These are phyloP conservation scores for Elegia similella DNA, from an alignment of 2,888 invertebrate genomes.

Conservation along the genomic window DNA sequence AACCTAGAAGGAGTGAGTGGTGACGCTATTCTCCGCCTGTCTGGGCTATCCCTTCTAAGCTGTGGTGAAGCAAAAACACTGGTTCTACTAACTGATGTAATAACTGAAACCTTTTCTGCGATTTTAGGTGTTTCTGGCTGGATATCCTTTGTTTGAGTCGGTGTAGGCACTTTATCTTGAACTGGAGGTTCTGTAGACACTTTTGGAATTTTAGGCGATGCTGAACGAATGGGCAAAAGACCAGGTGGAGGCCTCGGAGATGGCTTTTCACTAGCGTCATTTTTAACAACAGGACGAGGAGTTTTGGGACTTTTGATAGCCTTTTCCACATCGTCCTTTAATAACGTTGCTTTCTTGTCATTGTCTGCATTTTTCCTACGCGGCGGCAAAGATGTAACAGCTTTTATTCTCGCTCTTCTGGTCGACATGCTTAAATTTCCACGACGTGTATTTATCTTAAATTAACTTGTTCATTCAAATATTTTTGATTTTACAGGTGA, in stretches of 20 bases:
- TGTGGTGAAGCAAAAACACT: conserved; percentile 50
- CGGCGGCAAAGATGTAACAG: conserved; percentile 85
- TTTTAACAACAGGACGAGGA: conserved; percentile 30
- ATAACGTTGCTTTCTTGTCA: conserved; percentile 36
- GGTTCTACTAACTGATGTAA: conserved; percentile 33
- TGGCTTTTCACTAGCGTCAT: conserved; percentile 32
- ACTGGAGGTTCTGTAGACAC: conserved; percentile 30
- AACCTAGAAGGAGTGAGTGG: conserved; percentile 38
- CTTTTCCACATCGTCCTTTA: conserved; percentile 41
- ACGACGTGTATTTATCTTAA: not conserved
- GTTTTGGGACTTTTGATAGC: conserved; percentile 44
- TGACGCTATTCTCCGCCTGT: conserved; percentile 34
- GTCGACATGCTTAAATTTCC: conserved; percentile 77
- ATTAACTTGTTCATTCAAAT: too few species aligned
- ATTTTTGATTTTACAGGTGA: not conserved
- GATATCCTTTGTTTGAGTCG: conserved; percentile 11
- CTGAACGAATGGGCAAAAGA: conserved; percentile 25
- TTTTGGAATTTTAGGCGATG: conserved; percentile 19
- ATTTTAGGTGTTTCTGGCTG: conserved; percentile 24
- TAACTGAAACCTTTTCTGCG: conserved; percentile 38
- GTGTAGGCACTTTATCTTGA: conserved; percentile 27
- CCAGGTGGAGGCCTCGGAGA: conserved; percentile 27
- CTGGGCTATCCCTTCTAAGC: conserved; percentile 39
- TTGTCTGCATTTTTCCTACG: conserved; percentile 61
- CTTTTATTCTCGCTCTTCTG: conserved; percentile 87